Conservation (phyloP, 2,113 vertebrate genomes). For the Setophaga kirtlandii region DNA sequence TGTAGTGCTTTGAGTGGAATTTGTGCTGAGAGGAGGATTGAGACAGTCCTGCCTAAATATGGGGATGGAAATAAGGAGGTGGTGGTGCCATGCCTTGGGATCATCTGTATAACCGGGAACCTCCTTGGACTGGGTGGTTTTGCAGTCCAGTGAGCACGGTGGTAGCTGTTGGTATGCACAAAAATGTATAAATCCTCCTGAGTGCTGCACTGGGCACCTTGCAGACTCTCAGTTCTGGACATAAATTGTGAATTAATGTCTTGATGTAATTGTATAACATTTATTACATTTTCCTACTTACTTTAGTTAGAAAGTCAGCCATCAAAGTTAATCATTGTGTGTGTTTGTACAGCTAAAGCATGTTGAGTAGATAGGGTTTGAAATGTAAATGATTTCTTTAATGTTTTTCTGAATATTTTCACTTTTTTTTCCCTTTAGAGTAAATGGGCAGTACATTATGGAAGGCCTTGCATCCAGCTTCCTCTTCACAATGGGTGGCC, state of each 20-base stretch:
- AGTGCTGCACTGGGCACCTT: not conserved
- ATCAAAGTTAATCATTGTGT: not conserved
- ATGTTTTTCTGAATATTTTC: not conserved
- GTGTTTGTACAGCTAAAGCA: not conserved
- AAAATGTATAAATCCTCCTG: accelerated
- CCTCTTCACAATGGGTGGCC: slow-evolving; percentile 97
- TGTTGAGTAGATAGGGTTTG: not conserved
- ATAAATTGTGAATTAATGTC: not conserved
- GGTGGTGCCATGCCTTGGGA: accelerated
- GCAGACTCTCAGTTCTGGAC: not conserved
- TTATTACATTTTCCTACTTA: not conserved
- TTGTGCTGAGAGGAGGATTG: not conserved
- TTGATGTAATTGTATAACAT: not conserved
- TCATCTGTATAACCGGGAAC: not conserved
- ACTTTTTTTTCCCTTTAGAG: slow-evolving; percentile 71
- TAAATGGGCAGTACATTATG: slow-evolving; percentile 99
- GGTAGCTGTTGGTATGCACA: not conserved
- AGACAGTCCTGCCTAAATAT: not conserved
- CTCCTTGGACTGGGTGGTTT: not conserved
- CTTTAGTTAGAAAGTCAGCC: not conserved
- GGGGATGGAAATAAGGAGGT: not conserved
- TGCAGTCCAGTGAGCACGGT: not conserved
- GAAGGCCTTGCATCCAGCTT: slow-evolving; percentile 98
- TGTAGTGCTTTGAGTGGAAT: not conserved
- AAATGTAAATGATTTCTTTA: not conserved